Conservation (phyloP, 2,888 invertebrate species). For the Andrena trimmerana region DNA sequence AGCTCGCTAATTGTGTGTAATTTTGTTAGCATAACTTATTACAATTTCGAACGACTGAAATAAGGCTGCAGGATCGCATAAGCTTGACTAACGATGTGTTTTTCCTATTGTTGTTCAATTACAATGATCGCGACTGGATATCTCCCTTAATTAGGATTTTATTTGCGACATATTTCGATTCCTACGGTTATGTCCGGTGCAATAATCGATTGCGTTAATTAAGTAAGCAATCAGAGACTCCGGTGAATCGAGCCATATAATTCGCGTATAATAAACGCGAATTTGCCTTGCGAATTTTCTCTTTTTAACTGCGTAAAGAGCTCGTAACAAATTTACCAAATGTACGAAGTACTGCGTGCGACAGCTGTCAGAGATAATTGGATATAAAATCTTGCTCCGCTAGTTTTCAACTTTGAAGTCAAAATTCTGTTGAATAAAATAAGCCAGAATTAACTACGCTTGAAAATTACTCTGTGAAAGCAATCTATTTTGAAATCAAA, state of each 20-base stretch:
- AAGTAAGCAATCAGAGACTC: constrained; percentile 5
- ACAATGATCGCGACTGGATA: background rate
- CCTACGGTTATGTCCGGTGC: background rate
- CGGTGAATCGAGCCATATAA: background rate
- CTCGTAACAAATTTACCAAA: background rate
- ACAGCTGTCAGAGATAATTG: background rate
- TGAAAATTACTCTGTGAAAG: background rate
- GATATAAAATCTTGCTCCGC: background rate
- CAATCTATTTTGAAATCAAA: background rate
- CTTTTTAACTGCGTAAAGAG: background rate
- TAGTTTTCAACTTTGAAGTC: background rate
- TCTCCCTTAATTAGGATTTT: constrained; percentile 21
- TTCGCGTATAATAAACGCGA: background rate
- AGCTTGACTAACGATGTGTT: background rate
- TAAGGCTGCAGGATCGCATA: background rate
- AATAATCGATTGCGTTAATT: constrained; percentile 28
- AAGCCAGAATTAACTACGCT: background rate
- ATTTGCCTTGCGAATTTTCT: background rate
- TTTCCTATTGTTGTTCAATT: constrained; percentile 9
- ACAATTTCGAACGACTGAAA: background rate
- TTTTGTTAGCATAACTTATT: constrained; percentile 50
- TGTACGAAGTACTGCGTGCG: background rate
- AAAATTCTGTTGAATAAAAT: background rate
- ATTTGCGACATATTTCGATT: constrained; percentile 5
- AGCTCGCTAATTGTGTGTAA: constrained; percentile 48